Base-by-base conservation (phyloP, 2,797 vertebrate species). In the Molothrus ater region DNA sequence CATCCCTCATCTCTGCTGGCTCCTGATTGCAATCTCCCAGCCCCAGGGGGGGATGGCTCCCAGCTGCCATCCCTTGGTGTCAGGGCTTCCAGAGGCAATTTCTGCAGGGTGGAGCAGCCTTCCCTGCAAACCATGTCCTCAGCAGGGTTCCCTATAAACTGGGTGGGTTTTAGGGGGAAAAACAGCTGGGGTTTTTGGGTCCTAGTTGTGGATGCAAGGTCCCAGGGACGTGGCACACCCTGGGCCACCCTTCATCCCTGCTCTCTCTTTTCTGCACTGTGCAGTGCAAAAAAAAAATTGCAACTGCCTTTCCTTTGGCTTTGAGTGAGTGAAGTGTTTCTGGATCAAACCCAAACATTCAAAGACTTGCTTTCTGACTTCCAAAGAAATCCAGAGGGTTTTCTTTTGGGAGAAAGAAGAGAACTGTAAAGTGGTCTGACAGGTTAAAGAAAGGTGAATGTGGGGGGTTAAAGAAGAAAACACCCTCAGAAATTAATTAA, bases 1-100 rank as follows among this genome's bases (percentile, higher is more conserved):
- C 76, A 73, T 86, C 78, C 89, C 88, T 94, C 91, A 90, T 82
- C 80, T 14, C 65, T 81, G 80, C 32, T 90, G 95, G 47, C 56
- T 90, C 36, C 42, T 79, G 87, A 91, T 94, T 66, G 50, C 5
- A 0, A 84, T 90, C 80, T 93, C 84, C 73, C 68, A 61, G 43
- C 40, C 50, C 78, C 65, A 53, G 3, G 1, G 22, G 50, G 3
- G 14, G 22, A 45, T 3, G 42, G 59, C 91, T 93, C 91, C 80
- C 17, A 6, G 42, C 82, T 53, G 60, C 72, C 36, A 8, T 50
- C 40, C 42, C n/a, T 45, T 1, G 1, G 40, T 25, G 25, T 0
- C 0, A 0, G 54, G 65, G 32, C 19, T 73, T 21, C 26, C n/a
- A 68, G 56, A 56, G 64, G 20, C 20, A 6, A 2, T 68, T 76